phyloP scores from a whole-genome alignment of 2,888 invertebrate species.

The Erynnis tages region DNA sequence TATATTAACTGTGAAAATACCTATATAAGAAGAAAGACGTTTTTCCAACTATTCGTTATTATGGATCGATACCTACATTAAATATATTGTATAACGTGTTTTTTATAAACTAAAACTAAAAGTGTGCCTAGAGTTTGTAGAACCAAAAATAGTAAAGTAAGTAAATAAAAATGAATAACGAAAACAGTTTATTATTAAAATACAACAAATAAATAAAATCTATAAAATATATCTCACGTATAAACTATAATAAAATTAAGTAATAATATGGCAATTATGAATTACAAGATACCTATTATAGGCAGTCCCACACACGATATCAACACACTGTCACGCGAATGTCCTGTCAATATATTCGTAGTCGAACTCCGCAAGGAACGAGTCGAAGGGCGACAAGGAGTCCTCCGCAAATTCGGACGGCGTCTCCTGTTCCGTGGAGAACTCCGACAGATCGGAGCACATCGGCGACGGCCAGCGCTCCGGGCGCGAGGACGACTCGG shows the following conservation, averaged over 20 bases:
- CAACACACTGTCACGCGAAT: conserved; percentile 69
- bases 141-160: neutral
- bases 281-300: conserved; percentile 61
- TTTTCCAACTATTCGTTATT: no score
- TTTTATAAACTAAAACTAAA: no score
- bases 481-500: conserved; percentile 48
- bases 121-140: no score
- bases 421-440: conserved; percentile 73
- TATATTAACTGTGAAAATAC: no score
- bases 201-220: conserved; percentile 62
- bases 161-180: conserved; percentile 53
- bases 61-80: no score
- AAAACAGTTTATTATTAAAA: conserved; percentile 74
- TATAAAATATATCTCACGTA: conserved; percentile 58
- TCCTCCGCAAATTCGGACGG: conserved; percentile 77
- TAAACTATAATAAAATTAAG: conserved; percentile 62
- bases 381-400: conserved; percentile 82
- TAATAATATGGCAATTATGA: conserved; percentile 69
- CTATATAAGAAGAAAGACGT: no score
- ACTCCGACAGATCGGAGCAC: conserved; percentile 79
- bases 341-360: conserved; percentile 74
- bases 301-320: conserved; percentile 39
- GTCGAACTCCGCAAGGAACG: conserved; percentile 77
- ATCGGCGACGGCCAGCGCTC: conserved; percentile 71
- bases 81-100: no score